phyloP scores from a whole-genome alignment of 1,140 invertebrate species.

The Sitodiplosis mosellana region DNA sequence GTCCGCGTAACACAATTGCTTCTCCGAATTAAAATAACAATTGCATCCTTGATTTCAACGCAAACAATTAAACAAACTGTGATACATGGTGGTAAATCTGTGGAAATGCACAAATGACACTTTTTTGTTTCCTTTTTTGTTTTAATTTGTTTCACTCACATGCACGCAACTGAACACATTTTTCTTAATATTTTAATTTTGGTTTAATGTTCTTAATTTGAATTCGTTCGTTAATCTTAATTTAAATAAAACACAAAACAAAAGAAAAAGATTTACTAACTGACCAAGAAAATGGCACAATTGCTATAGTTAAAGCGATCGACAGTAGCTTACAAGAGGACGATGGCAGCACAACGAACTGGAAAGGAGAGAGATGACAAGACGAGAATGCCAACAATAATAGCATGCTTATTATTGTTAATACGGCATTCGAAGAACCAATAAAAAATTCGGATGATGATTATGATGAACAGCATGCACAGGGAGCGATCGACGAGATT shows the following conservation, averaged over 20 bases:
- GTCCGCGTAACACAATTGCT: no score
- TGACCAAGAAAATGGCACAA: neutral
- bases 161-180: constrained; percentile 2
- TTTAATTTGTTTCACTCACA: neutral
- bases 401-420: constrained; percentile 23
- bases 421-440: neutral
- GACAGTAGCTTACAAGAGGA: constrained; percentile 1
- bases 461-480: neutral
- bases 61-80: no score
- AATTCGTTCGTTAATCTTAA: neutral
- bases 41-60: no score
- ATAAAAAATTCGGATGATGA: neutral
- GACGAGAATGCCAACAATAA: constrained; percentile 25
- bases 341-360: neutral
- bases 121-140: no score
- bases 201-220: neutral
- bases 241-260: neutral
- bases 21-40: no score
- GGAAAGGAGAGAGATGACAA: constrained; percentile 23
- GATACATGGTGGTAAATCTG: no score
- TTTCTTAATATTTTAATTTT: neutral
- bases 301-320: constrained; percentile 1
- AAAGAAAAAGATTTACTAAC: neutral
- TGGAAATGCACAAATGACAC: no score
- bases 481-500: neutral